A percentile compares a stretch with the other conserved stretches of the same genome.
phyloP scores from a whole-genome alignment of 2,888 invertebrate species.

The Melieria picta region DNA sequence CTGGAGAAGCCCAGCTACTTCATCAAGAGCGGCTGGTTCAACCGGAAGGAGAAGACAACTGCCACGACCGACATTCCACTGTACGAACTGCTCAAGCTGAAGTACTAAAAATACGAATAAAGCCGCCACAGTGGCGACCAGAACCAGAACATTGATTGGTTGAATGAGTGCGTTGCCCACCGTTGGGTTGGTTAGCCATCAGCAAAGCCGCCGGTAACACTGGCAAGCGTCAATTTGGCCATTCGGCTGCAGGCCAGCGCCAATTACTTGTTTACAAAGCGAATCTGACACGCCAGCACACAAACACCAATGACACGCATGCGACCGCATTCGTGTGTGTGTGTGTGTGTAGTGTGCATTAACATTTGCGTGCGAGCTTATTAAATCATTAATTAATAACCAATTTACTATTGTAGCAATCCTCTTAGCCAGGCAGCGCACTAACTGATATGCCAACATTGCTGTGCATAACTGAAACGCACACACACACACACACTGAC shows the following conservation, averaged over 20 bases:
- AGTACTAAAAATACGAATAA: conserved; percentile 44
- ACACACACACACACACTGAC: not conserved
- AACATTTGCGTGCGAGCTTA: conserved; percentile 4
- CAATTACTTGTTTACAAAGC: too few species aligned
- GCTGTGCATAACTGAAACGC: not conserved
- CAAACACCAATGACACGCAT: too few species aligned
- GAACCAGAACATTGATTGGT: too few species aligned
- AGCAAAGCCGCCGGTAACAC: too few species aligned
- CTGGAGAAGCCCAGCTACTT: conserved; percentile 58
- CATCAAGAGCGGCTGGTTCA: conserved; percentile 55
- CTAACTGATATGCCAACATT: conserved; percentile 4
- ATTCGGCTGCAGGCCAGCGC: too few species aligned
- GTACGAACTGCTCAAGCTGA: conserved; percentile 58
- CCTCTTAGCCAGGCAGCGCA: not conserved
- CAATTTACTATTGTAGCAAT: conserved; percentile 36
- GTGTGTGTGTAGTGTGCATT: too few species aligned
- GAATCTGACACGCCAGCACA: too few species aligned
- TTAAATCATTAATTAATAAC: conserved; percentile 41
- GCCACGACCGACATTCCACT: conserved; percentile 54
- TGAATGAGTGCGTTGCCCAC: too few species aligned
- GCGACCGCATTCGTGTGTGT: too few species aligned
- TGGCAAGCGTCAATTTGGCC: too few species aligned
- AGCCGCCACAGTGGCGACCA: too few species aligned
- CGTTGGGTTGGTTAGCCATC: too few species aligned
- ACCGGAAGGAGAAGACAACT: conserved; percentile 43